Base-by-base conservation (phyloP, 2,113 vertebrate species). In the Poicephalus gulielmi region DNA sequence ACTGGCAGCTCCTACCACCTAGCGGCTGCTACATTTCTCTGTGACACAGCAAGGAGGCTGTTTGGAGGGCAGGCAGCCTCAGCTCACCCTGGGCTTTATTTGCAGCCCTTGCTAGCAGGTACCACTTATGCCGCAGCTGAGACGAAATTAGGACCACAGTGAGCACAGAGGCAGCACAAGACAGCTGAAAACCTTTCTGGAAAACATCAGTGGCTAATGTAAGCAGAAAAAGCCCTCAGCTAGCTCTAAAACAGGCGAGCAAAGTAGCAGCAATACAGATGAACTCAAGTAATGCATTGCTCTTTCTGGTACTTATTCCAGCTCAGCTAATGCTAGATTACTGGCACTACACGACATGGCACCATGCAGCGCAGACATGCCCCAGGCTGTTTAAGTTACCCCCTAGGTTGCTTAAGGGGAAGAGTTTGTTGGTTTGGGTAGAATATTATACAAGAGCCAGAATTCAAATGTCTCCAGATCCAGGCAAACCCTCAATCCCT, bases 1-100 rank as follows among this genome's bases (percentile, higher is more conserved):
- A 37, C 64, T 95, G 83, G 96, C 67, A 85, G 68, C 74, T 94
- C 66, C 95, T 96, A 97, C 96, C 97, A 97, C 73, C 95, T 92
- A 94, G 95, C 63, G 97, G 96, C 71, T 91, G 81, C 83, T 77
- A 4, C 16, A 16, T 9, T 55, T 43, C 64, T 20, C 46, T 55
- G 49, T 15, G 47, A 4, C 11, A 41, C 55, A 62, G 63, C 1
- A 2, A 59, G 55, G 50, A 75, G 53, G 62, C 28, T 55, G 25
- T 4, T 7, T 19, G 43, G 41, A 80, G 52, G 44, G 33, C 85
- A 39, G 70, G 63, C 57, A 83, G 43, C 35, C 47, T 41, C 78
- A 74, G 71, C 52, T n/a, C 60, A 88, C 13, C 53, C 12, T 1
- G 22, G 69, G 44, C 19, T 59, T 35, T 59, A 35, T 10, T 24